These are phyloP conservation scores for Aphidoletes aphidimyza DNA, from an alignment of 2,888 invertebrate species.

Conservation along the genomic window DNA sequence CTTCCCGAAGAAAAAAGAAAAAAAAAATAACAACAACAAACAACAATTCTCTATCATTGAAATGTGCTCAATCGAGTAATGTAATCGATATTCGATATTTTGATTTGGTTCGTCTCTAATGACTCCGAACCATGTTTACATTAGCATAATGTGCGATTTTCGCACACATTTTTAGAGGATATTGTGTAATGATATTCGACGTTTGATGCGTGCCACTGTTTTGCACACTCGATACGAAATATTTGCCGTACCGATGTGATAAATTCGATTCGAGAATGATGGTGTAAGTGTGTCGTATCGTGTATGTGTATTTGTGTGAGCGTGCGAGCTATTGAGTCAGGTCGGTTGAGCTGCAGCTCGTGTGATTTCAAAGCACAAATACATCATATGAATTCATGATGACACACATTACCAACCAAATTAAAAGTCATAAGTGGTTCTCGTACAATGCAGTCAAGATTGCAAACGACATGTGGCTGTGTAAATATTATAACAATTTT, in stretches of 20 bases:
- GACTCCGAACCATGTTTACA: not conserved
- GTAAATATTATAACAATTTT: slow-evolving; percentile 27
- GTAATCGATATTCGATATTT: not conserved
- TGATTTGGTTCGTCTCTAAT: not conserved
- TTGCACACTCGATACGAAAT: not conserved
- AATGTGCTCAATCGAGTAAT: slow-evolving; percentile 27
- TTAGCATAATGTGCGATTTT: not conserved
- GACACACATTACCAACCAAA: not conserved
- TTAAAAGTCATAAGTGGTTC: slow-evolving; percentile 27
- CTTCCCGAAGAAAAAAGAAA: no score
- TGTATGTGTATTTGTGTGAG: no score
- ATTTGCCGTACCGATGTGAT: not conserved
- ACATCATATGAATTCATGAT: slow-evolving; percentile 15
- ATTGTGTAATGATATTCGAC: not conserved
- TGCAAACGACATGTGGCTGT: not conserved
- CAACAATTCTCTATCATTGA: no score
- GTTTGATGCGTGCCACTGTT: not conserved
- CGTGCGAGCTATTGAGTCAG: no score
- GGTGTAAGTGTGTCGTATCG: no score
- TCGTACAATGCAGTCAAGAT: not conserved
- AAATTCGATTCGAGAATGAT: no score
- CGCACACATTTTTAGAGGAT: not conserved
- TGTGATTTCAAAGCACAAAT: not conserved
- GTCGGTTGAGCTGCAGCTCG: not conserved
- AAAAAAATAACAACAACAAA: no score